Conservation (phyloP, 2,888 invertebrate genomes). For the Tenthredo distinguenda region DNA sequence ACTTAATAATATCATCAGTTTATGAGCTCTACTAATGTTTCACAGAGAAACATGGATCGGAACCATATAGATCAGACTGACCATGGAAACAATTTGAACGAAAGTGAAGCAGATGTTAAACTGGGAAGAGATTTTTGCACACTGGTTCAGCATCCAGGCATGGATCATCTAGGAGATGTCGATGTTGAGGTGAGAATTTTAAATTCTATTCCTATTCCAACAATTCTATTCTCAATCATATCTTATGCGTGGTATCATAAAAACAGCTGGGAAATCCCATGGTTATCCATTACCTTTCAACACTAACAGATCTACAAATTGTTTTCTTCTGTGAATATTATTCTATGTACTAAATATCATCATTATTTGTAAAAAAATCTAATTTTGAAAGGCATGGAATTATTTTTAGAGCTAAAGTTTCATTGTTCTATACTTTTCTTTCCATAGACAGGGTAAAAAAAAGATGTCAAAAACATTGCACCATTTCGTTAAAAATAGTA, state of each 20-base stretch:
- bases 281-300: background rate
- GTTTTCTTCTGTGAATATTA: background rate
- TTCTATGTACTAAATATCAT: background rate
- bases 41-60: constrained; percentile 68
- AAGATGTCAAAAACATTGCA: background rate
- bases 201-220: background rate
- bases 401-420: background rate
- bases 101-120: constrained; percentile 72
- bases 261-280: background rate
- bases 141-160: constrained; percentile 70
- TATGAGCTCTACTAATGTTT: background rate
- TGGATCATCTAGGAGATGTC: constrained; percentile 73
- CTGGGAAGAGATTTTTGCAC: constrained; percentile 72
- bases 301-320: background rate
- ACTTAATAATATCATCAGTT: background rate
- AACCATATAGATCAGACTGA: constrained; percentile 73
- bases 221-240: background rate
- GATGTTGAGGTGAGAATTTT: constrained; percentile 71
- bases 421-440: background rate
- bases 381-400: background rate
- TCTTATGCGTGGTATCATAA: background rate
- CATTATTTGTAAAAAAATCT: background rate
- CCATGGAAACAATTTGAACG: constrained; percentile 70
- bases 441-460: too few relatives aligned
- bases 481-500: background rate